Conservation (phyloP, 2,888 invertebrate genomes). For the Pilophorus perplexus region DNA sequence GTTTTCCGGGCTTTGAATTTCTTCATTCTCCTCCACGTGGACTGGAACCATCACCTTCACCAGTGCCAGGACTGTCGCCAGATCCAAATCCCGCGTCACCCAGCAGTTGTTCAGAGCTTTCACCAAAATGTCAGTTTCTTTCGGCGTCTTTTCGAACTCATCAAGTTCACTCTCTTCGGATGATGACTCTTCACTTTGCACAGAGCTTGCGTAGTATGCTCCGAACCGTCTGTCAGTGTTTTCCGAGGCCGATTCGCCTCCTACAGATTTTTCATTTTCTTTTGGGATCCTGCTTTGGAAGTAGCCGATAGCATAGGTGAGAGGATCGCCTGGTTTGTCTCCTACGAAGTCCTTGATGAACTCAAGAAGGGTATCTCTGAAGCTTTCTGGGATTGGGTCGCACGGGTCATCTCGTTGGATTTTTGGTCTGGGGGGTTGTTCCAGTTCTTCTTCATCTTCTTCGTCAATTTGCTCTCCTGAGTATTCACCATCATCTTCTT, state of each 20-base stretch:
- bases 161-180: too few relatives aligned
- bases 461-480: background rate
- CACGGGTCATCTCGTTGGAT: too few relatives aligned
- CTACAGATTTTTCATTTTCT: background rate
- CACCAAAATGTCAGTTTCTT: background rate
- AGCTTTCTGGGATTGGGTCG: conserved; percentile 5
- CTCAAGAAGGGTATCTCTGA: conserved; percentile 8
- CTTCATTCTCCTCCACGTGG: background rate
- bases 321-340: conserved; percentile 1
- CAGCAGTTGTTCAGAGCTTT: conserved; percentile 8
- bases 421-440: background rate
- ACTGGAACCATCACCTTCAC: conserved; percentile 2
- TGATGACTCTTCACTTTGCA: background rate
- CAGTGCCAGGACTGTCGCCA: background rate
- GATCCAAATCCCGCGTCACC: background rate
- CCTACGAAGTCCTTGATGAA: conserved; percentile 8
- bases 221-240: background rate
- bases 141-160: conserved; percentile 8
- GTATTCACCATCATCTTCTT: too few relatives aligned
- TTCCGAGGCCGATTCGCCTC: background rate
- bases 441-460: background rate
- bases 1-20: background rate
- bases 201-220: background rate
- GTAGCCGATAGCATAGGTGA: conserved; percentile 13
- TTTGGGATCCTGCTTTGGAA: background rate